A percentile compares a stretch with the other conserved stretches of the same genome.
Conservation (phyloP, 2,113 vertebrate species). For the Eretmodus cyanostictus region DNA sequence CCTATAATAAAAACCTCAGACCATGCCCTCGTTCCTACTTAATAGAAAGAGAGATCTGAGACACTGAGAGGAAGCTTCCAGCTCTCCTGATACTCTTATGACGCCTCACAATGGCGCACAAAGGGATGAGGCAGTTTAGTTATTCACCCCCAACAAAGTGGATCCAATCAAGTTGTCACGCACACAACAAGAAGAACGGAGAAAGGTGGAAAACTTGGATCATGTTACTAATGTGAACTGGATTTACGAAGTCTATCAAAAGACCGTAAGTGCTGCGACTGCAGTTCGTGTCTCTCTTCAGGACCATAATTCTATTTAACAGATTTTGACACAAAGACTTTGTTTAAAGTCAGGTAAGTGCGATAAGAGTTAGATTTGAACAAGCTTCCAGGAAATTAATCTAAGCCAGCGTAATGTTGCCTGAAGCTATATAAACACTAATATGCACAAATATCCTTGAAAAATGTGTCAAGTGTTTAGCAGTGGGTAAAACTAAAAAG, state of each 20-base stretch:
- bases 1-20: slow-evolving; percentile 37
- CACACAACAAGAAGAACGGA: not conserved
- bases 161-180: slow-evolving; percentile 10
- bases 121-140: not conserved
- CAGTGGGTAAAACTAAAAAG: not conserved
- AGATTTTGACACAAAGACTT: not conserved
- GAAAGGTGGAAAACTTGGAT: slow-evolving; percentile 24
- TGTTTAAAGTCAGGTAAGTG: not conserved
- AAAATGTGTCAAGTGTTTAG: not conserved
- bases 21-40: slow-evolving; percentile 46
- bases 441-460: not conserved
- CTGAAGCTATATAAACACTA: not conserved
- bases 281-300: not conserved
- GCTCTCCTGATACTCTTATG: not conserved
- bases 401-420: not conserved
- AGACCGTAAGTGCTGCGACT: not conserved
- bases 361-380: not conserved
- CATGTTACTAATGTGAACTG: slow-evolving; percentile 22
- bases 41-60: slow-evolving; percentile 54
- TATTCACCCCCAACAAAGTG: slow-evolving; percentile 33
- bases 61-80: slow-evolving; percentile 39
- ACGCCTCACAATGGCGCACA: slow-evolving; percentile 18
- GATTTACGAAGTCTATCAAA: not conserved
- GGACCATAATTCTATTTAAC: not conserved
- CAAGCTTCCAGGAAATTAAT: not conserved